Evolutionary conservation across 2,113 vertebrate genomes (phyloP).

Genomic region (Aix galericulata): DNA sequence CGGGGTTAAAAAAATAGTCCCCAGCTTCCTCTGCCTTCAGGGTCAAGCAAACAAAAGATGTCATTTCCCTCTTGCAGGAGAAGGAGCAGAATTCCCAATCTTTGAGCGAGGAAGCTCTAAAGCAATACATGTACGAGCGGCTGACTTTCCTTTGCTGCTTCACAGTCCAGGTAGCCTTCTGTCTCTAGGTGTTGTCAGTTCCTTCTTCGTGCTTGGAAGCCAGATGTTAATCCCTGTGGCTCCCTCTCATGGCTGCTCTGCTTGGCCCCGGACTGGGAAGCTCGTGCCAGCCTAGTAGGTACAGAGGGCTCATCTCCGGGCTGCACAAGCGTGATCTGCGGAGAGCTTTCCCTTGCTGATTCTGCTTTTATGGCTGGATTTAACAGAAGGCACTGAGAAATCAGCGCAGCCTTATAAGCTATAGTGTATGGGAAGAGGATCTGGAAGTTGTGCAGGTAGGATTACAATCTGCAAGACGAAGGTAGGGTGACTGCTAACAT

Average conservation of each 20-base stretch:
- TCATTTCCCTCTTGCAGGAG: background rate
- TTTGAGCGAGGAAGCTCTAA: background rate
- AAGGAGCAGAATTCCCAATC: background rate
- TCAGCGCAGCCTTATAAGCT: background rate
- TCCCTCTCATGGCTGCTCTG: background rate
- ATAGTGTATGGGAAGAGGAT: background rate
- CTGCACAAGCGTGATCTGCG: background rate
- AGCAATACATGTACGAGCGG: background rate
- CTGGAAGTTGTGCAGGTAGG: background rate
- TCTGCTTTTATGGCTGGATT: background rate
- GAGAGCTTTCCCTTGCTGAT: background rate
- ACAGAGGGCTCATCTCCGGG: background rate
- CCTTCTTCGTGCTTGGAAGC: background rate
- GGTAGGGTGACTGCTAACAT: background rate
- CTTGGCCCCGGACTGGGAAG: background rate
- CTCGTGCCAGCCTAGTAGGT: background rate
- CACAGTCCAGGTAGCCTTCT: background rate
- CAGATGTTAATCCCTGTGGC: background rate
- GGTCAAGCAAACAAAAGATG: slow-evolving; percentile 56
- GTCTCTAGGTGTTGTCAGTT: background rate
- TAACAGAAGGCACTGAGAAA: background rate
- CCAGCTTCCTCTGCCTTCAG: slow-evolving; percentile 42
- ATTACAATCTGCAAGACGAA: background rate
- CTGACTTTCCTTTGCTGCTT: background rate
- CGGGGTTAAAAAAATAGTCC: slow-evolving; percentile 53